Percentiles rank a stretch among this genome's conserved stretches.
Conservation (phyloP, 2,888 invertebrate species). For the Macropis europaea region DNA sequence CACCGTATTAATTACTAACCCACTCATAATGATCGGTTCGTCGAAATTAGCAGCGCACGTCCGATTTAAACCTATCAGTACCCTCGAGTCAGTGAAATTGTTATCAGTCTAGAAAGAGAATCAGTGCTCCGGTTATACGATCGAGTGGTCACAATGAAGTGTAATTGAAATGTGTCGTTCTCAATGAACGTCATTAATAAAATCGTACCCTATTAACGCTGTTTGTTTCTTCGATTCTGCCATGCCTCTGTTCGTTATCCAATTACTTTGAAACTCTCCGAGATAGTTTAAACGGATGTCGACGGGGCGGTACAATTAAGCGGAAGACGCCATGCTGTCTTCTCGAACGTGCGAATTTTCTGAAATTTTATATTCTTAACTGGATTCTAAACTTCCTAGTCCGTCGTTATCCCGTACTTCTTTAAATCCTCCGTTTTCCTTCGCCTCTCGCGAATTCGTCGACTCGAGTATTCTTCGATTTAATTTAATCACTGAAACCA, state of each 20-base stretch:
- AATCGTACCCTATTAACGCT: not conserved
- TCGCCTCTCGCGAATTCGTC: not conserved
- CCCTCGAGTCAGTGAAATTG: not conserved
- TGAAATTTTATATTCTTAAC: not conserved
- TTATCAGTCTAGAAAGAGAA: too few species aligned
- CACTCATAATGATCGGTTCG: too few species aligned
- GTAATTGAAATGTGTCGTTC: constrained; percentile 1
- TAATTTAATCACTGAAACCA: not conserved
- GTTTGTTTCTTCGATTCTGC: not conserved
- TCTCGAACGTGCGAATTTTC: not conserved
- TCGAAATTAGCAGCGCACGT: too few species aligned
- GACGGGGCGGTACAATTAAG: constrained; percentile 19
- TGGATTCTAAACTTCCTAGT: not conserved
- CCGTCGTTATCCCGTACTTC: not conserved
- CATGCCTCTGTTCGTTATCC: not conserved
- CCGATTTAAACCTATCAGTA: too few species aligned
- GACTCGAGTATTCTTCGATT: not conserved
- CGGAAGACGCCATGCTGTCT: not conserved
- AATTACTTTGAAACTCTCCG: not conserved
- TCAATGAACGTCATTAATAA: not conserved
- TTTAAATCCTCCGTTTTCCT: not conserved
- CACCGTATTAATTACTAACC: too few species aligned
- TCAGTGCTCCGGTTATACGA: too few species aligned
- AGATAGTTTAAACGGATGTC: constrained; percentile 2
- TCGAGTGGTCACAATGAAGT: not conserved